Base-by-base conservation (phyloP, 2,113 vertebrate genomes). In the Numida meleagris region DNA sequence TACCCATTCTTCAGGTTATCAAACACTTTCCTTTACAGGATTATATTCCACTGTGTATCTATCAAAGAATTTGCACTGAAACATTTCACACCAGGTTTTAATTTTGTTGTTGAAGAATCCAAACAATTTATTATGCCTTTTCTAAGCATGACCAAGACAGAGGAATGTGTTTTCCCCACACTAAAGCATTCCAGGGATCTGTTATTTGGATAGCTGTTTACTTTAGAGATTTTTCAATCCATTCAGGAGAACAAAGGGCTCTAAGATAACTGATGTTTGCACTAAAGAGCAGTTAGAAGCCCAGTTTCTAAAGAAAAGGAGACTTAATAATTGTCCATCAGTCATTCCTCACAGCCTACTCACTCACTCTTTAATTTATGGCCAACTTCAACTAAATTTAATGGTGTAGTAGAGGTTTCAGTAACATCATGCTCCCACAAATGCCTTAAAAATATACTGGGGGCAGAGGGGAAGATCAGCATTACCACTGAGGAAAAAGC, bases 181-280 rank as follows among this genome's bases (percentile, higher is more conserved):
- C 29, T 36, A 95, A 83, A 96, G 86, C 92, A 96, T 95, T 90
- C 90, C 86, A 90, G 51, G 76, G 80, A 93, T 90, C 76, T 92
- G 50, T 66, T 90, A 67, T 86, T 88, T 93, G 82, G 90, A 94
- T 71, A 90, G 83, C 65, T 94, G 92, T 95, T 95, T 96, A 94
- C 76, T 94, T 96, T 75, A 81, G 55, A 91, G 94, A 92, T 59
- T 94, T 53, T 86, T 86, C 75, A 88, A 55, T 90, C 88, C 36
- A 89, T 88, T 93, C 72, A 38, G 72, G 66, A 87, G 63, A 90
- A 93, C 70, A 31, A 91, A 86, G 15, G 29, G 29, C 57, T 83
- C 59, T 51, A 86, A 90, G 82, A 86, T 81, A 90, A 88, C 86
- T 71, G 34, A 80, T 50, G 45, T 71, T 85, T 79, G 53, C 75